phyloP scores from a whole-genome alignment of 2,888 invertebrate species.

The Selenia dentaria region DNA sequence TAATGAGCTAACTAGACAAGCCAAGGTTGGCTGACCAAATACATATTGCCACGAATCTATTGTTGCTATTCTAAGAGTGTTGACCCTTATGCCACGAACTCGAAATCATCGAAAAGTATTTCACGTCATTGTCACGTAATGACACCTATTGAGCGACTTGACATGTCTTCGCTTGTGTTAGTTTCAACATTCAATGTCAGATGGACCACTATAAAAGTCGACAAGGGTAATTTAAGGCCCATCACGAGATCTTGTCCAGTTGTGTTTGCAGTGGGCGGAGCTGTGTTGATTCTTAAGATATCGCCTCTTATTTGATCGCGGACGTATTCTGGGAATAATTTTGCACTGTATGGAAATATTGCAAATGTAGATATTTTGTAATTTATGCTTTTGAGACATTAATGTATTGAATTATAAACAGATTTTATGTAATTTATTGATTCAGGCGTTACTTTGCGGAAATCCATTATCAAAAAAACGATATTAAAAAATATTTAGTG shows the following conservation, averaged over 20 bases:
- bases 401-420: too few species aligned
- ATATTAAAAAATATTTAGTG: too few species aligned
- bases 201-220: constrained; percentile 67
- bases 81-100: constrained; percentile 12
- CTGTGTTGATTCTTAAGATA: constrained; percentile 68
- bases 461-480: too few species aligned
- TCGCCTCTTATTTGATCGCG: constrained; percentile 43
- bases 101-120: constrained; percentile 17
- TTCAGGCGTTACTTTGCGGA: too few species aligned
- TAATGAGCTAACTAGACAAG: constrained; percentile 10
- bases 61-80: constrained; percentile 4
- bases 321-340: constrained; percentile 41
- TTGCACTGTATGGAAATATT: neutral
- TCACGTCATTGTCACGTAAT: constrained; percentile 45
- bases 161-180: constrained; percentile 48
- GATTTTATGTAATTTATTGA: too few species aligned
- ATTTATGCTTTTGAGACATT: too few species aligned
- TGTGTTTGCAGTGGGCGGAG: constrained; percentile 65
- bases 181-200: constrained; percentile 65
- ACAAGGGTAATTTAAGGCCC: constrained; percentile 65
- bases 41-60: neutral
- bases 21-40: constrained; percentile 11
- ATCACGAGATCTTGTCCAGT: constrained; percentile 61
- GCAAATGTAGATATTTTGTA: too few species aligned
- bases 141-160: constrained; percentile 50